These are phyloP conservation scores for Cladorhizidae sp. DNA, from an alignment of 37 sponge, comb jelly and placozoan genomes.

Conservation along the genomic window DNA sequence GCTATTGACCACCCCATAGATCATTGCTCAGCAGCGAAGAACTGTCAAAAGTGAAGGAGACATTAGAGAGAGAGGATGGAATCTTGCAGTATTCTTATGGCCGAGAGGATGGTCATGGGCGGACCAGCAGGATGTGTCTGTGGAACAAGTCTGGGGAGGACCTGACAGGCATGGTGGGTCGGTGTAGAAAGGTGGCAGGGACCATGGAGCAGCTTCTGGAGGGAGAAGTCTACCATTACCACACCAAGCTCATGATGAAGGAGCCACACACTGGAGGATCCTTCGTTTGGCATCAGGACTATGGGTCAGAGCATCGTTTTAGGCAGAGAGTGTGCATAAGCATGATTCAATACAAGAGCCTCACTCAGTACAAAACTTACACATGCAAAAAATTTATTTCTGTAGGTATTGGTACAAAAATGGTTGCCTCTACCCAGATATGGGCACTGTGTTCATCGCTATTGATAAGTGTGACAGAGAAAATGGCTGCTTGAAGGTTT, in stretches of 20 bases:
- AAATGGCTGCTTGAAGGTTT: conserved; percentile 94
- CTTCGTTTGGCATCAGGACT: conserved; percentile 97
- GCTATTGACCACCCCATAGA: neutral
- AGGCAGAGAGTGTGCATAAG: too few species aligned
- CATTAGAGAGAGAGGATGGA: conserved; percentile 64
- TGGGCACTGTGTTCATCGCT: conserved; percentile 89
- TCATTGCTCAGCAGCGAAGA: conserved; percentile 63
- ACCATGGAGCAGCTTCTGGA: conserved; percentile 87
- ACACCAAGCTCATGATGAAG: conserved; percentile 96
- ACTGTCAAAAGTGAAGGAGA: conserved; percentile 40
- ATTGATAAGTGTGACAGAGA: conserved; percentile 83
- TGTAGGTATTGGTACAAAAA: conserved; percentile 91
- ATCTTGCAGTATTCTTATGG: conserved; percentile 60
- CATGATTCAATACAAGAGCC: too few species aligned
- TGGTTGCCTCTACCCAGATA: conserved; percentile 88
- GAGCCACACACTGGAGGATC: conserved; percentile 91
- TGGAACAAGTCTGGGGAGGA: conserved; percentile 89
- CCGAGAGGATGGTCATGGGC: conserved; percentile 69
- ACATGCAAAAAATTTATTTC: neutral
- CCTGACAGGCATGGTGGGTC: conserved; percentile 81
- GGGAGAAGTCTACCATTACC: conserved; percentile 96
- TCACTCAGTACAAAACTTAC: too few species aligned
- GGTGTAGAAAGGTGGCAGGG: conserved; percentile 81
- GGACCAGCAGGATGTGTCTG: conserved; percentile 67
- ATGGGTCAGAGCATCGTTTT: conserved; percentile 55